phyloP scores from a whole-genome alignment of 2,797 vertebrate genomes.

The Protosalanx chinensis region DNA sequence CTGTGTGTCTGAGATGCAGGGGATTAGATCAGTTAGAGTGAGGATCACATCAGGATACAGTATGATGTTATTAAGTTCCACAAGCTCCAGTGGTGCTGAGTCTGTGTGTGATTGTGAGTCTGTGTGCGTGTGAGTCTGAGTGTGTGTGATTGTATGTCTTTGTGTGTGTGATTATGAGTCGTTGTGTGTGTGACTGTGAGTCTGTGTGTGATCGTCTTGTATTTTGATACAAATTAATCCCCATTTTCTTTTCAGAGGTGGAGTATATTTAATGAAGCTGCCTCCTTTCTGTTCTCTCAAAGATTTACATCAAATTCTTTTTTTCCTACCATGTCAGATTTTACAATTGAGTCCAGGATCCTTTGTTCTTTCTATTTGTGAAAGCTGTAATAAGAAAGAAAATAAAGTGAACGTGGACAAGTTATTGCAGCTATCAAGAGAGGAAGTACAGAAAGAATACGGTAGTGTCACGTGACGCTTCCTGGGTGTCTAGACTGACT shows the following conservation, averaged over 20 bases:
- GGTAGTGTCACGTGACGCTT: neutral
- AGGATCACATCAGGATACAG: slow-evolving; percentile 79
- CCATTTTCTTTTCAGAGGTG: slow-evolving; percentile 33
- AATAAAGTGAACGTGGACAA: neutral
- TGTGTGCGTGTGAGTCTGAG: slow-evolving; percentile 7
- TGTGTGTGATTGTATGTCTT: slow-evolving; percentile 39
- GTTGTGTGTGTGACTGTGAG: slow-evolving; percentile 48
- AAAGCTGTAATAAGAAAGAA: neutral
- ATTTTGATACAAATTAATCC: slow-evolving; percentile 53
- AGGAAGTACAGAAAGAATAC: neutral
- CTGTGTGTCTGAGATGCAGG: slow-evolving; percentile 36
- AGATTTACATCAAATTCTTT: neutral
- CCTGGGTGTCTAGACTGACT: slow-evolving; percentile 2
- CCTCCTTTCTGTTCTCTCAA: neutral
- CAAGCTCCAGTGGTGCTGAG: slow-evolving; percentile 60
- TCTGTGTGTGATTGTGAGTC: slow-evolving; percentile 3
- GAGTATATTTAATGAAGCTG: neutral
- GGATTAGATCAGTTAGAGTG: slow-evolving; percentile 93
- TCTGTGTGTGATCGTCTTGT: slow-evolving; percentile 44
- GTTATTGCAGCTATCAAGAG: neutral
- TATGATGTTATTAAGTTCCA: slow-evolving; percentile 72
- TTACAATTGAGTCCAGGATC: neutral
- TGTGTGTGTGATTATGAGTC: slow-evolving; percentile 58
- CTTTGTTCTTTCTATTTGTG: neutral
- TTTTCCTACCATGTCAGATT: neutral